These are phyloP conservation scores for Kryptolebias marmoratus DNA, from an alignment of 2,113 vertebrate genomes.

Conservation along the genomic window DNA sequence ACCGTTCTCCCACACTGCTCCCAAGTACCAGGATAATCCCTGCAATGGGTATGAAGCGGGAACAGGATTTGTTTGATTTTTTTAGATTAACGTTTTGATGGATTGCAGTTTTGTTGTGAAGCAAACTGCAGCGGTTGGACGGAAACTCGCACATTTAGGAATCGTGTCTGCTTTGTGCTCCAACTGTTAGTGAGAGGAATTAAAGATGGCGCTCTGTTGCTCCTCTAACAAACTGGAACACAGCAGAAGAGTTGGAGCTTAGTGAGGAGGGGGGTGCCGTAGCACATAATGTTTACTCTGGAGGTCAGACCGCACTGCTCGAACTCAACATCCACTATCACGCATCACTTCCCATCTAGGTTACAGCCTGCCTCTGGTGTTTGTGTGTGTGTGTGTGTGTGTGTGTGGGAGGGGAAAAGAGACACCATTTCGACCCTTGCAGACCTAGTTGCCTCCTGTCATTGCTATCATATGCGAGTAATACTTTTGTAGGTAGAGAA, in stretches of 20 bases:
- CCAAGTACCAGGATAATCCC: conserved; percentile 93
- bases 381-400: conserved; percentile 25
- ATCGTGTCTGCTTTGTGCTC: no score
- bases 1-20: conserved; percentile 94
- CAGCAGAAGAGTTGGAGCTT: conserved; percentile 28
- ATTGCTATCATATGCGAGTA: background rate
- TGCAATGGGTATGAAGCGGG: conserved; percentile 89
- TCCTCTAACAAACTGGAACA: conserved; percentile 16
- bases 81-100: background rate
- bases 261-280: conserved; percentile 34
- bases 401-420: conserved; percentile 11
- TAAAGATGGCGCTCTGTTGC: background rate
- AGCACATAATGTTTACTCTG: conserved; percentile 47
- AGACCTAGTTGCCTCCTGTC: conserved; percentile 5
- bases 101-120: background rate
- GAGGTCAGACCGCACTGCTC: conserved; percentile 42
- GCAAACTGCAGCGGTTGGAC: no score
- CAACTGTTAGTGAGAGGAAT: background rate
- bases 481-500: background rate
- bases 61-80: background rate
- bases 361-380: conserved; percentile 37
- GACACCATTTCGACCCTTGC: background rate
- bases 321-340: conserved; percentile 34
- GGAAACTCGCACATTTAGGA: no score
- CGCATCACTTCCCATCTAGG: conserved; percentile 80